Evolutionary conservation across 37 sponge, comb jelly and placozoan species (phyloP).

Genomic region (Spongilla lacustris): DNA sequence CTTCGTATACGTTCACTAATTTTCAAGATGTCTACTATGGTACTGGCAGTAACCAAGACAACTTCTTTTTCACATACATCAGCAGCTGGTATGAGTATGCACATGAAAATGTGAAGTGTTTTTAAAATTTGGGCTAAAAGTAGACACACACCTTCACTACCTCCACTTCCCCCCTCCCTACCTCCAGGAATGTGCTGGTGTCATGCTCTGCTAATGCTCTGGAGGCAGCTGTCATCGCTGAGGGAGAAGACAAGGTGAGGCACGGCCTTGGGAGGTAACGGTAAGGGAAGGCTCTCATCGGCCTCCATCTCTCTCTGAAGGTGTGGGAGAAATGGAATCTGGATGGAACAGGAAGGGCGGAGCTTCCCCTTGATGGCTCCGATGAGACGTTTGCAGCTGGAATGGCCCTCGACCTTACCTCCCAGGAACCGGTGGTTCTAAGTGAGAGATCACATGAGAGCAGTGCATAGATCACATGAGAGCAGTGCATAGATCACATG

Average conservation of each 20-base stretch:
- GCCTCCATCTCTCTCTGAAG: background rate
- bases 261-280: background rate
- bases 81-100: conserved; percentile 45
- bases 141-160: background rate
- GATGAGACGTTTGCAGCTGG: conserved; percentile 67
- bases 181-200: conserved; percentile 60
- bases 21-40: conserved; percentile 75
- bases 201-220: conserved; percentile 45
- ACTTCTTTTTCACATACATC: conserved; percentile 68
- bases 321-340: conserved; percentile 72
- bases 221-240: conserved; percentile 41
- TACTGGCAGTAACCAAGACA: conserved; percentile 18
- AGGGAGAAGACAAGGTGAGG: background rate
- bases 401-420: conserved; percentile 68
- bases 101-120: background rate
- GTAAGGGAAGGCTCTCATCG: too few relatives aligned
- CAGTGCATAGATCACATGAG: too few relatives aligned
- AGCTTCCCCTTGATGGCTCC: conserved; percentile 60
- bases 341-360: conserved; percentile 75
- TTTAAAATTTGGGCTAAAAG: background rate
- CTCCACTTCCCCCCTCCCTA: background rate
- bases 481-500: too few relatives aligned
- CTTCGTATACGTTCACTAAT: conserved; percentile 1
- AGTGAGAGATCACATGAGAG: conserved; percentile 35
- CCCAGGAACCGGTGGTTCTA: conserved; percentile 23